Evolutionary conservation across 2,888 invertebrate species (phyloP), one percentile per base, ranked within the genome.

Genomic region (Tipula vernalis): DNA sequence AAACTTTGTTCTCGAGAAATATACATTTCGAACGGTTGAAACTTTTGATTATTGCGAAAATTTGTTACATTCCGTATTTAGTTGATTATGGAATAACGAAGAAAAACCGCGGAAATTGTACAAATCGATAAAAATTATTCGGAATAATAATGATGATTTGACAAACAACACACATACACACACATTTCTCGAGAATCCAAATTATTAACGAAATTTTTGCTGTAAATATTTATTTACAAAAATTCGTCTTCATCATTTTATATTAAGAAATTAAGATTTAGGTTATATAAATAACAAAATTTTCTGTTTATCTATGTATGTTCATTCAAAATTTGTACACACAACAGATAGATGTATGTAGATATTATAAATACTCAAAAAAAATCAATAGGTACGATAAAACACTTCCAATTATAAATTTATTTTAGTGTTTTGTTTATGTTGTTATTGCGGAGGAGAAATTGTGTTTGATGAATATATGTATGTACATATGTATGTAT

Each of bases 191-290:
- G 28, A 18, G 71, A 71, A 71, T 3, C 10, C 3, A 28, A 71
- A 28, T 71, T 71, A 71, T 71, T 71, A 71, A 71, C 71, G 12
- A 71, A 71, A 71, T 71, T 28, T 71, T 71, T 71, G 71, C 71
- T 71, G 71, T 71, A 71, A 71, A 71, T 71, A 71, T 71, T 71
- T 71, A 71, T 71, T 71, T 71, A 71, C 71, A 71, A 71, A 71
- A 71, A 71, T 71, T 71, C 71, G 71, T 71, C 28, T 71, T 71
- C 28, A 71, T 71, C 71, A 71, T 71, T 71, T 71, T 71, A 71
- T 71, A 71, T 71, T 71, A 71, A 71, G 71, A 71, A 71, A 71
- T 71, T 71, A 71, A 71, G 18, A 71, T 71, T 71, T 71, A 71
- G 71, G 71, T 71, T 71, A 71, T 71, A 18, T 71, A 71, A 71